These are phyloP conservation scores for Sturmia bella DNA, from an alignment of 2,888 invertebrate species.

Conservation along the genomic window DNA sequence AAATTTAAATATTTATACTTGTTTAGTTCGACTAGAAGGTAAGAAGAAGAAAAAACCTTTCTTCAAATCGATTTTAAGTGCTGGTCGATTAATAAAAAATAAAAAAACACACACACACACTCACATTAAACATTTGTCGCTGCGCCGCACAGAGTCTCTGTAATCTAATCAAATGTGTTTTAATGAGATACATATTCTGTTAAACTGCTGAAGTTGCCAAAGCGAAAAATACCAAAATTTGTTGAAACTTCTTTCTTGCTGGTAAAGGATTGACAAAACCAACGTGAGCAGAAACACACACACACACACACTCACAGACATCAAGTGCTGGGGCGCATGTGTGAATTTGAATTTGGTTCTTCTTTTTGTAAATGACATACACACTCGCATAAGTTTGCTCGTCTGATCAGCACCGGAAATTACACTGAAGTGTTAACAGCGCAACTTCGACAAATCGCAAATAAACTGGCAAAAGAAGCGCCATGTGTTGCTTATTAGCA, in stretches of 20 bases:
- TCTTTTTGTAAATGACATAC: slow-evolving; percentile 28
- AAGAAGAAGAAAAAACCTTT: background rate
- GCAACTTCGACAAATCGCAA: slow-evolving; percentile 22
- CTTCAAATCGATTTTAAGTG: slow-evolving; percentile 9
- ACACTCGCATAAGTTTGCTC: background rate
- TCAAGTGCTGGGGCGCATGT: slow-evolving; percentile 33
- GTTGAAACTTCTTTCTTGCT: slow-evolving; percentile 9
- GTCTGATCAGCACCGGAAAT: slow-evolving; percentile 65
- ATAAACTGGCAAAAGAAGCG: slow-evolving; percentile 47
- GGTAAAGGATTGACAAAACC: too few relatives aligned
- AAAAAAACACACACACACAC: too few relatives aligned
- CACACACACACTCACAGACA: background rate
- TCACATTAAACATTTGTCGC: background rate
- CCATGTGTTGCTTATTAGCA: slow-evolving; percentile 54
- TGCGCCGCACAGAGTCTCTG: background rate
- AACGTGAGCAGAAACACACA: too few relatives aligned
- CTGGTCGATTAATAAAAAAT: background rate
- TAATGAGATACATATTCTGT: background rate
- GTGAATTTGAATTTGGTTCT: slow-evolving; percentile 30
- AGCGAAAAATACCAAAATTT: slow-evolving; percentile 30
- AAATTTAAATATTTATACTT: background rate
- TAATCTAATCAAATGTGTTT: slow-evolving; percentile 5
- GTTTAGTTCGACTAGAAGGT: background rate
- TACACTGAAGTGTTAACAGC: slow-evolving; percentile 61
- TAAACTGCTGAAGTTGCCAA: slow-evolving; percentile 23